Percentiles rank a stretch among this genome's conserved stretches.
Conservation (phyloP, 2,888 invertebrate species). For the Orthonychiurus folsomi region DNA sequence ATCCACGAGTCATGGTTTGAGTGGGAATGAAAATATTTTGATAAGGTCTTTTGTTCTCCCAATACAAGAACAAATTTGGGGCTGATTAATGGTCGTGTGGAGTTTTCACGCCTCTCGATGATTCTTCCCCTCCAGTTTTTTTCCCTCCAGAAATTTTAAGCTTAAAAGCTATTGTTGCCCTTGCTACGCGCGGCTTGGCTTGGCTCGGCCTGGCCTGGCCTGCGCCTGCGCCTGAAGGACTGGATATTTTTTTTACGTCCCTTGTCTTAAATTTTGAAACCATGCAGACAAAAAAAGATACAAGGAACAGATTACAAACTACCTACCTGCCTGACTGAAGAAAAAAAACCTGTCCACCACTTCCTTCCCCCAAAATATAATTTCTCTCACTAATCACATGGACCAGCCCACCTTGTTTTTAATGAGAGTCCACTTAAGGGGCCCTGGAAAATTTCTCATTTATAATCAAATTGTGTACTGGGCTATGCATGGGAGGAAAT, state of each 20-base stretch:
- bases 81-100: slow-evolving; percentile 28
- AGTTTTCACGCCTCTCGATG: slow-evolving; percentile 26
- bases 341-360: not conserved
- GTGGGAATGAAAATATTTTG: slow-evolving; percentile 25
- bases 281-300: no score
- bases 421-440: not conserved
- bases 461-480: slow-evolving; percentile 1
- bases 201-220: not conserved
- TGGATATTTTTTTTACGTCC: no score
- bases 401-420: slow-evolving; percentile 1
- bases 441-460: not conserved
- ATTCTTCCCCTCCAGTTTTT: not conserved
- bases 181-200: not conserved
- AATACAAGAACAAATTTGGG: slow-evolving; percentile 13
- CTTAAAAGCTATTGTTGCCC: no score
- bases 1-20: slow-evolving; percentile 3
- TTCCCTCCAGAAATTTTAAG: not conserved
- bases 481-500: no score
- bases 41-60: slow-evolving; percentile 25
- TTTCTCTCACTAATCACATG: not conserved
- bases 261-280: no score
- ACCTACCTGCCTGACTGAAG: not conserved
- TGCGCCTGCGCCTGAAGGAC: no score
- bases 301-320: not conserved
- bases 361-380: not conserved